Conservation (phyloP, 2,797 vertebrate genomes). For the Gymnopithys bicolor region DNA sequence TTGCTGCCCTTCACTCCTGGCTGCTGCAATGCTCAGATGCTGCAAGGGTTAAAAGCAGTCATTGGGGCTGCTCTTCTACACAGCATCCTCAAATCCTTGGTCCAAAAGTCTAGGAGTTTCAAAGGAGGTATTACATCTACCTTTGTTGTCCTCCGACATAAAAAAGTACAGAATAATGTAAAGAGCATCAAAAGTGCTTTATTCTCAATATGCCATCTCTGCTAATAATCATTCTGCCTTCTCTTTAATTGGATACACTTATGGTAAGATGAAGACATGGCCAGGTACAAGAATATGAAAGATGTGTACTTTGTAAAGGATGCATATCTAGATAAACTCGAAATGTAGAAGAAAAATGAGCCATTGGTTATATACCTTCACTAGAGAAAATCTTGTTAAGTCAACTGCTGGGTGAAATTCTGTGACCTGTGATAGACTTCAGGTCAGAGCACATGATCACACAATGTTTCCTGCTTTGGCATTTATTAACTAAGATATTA, state of each 20-base stretch:
- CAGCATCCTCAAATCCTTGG: neutral
- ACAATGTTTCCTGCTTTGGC: neutral
- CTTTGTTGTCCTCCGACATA: neutral
- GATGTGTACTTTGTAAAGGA: neutral
- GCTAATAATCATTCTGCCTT: neutral
- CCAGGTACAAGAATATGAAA: neutral
- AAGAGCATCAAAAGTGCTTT: neutral
- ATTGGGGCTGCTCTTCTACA: neutral
- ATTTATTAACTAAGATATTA: neutral
- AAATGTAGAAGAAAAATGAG: neutral
- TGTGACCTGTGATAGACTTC: neutral
- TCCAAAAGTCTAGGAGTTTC: neutral
- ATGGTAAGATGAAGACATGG: neutral
- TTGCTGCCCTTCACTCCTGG: neutral
- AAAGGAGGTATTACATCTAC: neutral
- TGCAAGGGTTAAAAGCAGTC: neutral
- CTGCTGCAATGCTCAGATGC: neutral
- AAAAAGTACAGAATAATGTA: neutral
- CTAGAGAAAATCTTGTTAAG: neutral
- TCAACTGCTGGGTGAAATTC: neutral
- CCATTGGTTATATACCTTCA: neutral
- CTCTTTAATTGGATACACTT: neutral
- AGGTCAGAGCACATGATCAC: neutral
- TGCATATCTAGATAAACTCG: neutral
- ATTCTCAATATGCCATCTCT: neutral